phyloP scores from a whole-genome alignment of 2,797 vertebrate genomes.

The Acanthurus lineatus region DNA sequence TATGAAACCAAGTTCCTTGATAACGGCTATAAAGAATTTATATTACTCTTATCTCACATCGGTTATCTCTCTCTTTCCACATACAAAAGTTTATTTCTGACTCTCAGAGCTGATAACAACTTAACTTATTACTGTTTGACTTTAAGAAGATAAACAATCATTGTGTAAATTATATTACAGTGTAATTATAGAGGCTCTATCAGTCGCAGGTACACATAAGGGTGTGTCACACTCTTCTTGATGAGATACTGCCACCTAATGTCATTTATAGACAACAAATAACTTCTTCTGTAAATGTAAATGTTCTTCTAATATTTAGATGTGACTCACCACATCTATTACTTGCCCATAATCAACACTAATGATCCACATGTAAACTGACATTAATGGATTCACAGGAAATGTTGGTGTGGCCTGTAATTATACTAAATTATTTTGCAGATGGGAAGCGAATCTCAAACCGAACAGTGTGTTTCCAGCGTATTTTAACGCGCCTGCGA shows the following conservation, averaged over 20 bases:
- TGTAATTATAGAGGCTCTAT: background rate
- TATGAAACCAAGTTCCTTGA: background rate
- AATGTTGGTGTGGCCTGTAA: background rate
- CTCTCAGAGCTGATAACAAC: background rate
- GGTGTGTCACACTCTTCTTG: background rate
- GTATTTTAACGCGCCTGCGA: background rate
- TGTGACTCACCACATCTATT: background rate
- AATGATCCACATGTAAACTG: background rate
- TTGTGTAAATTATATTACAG: background rate
- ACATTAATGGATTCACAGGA: too few relatives aligned
- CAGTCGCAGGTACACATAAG: background rate
- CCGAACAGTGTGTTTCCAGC: too few relatives aligned
- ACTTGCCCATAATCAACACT: background rate
- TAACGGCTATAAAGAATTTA: background rate
- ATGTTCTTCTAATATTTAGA: background rate
- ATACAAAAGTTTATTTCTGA: background rate
- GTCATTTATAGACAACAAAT: background rate
- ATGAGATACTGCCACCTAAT: conserved; percentile 31
- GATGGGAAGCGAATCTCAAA: too few relatives aligned
- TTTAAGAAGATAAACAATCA: background rate
- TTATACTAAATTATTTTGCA: background rate
- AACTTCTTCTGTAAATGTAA: background rate
- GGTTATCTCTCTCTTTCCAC: background rate
- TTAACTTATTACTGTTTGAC: background rate
- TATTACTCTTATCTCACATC: background rate